Base-by-base conservation (phyloP, 2,888 invertebrate genomes). In the Idaea biselata region DNA sequence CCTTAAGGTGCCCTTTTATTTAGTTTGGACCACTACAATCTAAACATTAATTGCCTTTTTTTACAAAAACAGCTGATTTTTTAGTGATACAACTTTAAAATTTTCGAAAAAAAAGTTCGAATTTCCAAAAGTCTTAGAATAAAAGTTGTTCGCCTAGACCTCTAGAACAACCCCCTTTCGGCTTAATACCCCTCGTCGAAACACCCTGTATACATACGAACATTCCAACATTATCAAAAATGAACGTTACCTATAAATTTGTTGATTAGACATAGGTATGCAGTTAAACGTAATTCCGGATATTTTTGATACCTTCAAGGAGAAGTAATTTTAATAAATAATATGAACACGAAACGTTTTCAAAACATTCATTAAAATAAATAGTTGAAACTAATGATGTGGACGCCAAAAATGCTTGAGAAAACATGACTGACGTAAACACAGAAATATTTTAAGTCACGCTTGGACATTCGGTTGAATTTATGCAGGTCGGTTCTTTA, bases 341-440 rank as follows among this genome's bases (percentile, higher is more conserved):
- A 44, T 44, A 44, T 11, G 11, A 44, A 44, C 44, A 44, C 44
- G 44, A 44, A 44, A 44, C 44, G 44, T 44, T 44, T 44, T 44
- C 44, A 44, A 44, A 44, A 44, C 44, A 44, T 44, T 44, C 44
- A 44, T 44, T 44, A 44, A 44, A 44, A 44, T 44, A 44, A 44
- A 44, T 44, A 44, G 44, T 44, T 44, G 44, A 44, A 44, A 44
- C 44, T 44, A 44, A 44, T 44, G 44, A 44, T 44, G 44, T 44
- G 11, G 44, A 44, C 11, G 44, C 44, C 44, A 44, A 44, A 44
- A 44, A 32, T 32, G 32, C 11, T 32, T 8, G 32, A 32, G 32
- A 32, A 32, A 32, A 44, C 7, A 44, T 44, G 44, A 44, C 44
- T 44, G 44, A 44, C 44, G 44, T 44, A 44, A 44, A 44, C 14